Evolutionary conservation across 2,888 invertebrate species (phyloP), one percentile per base, ranked within the genome.

Genomic region (Euzophera pinguis): DNA sequence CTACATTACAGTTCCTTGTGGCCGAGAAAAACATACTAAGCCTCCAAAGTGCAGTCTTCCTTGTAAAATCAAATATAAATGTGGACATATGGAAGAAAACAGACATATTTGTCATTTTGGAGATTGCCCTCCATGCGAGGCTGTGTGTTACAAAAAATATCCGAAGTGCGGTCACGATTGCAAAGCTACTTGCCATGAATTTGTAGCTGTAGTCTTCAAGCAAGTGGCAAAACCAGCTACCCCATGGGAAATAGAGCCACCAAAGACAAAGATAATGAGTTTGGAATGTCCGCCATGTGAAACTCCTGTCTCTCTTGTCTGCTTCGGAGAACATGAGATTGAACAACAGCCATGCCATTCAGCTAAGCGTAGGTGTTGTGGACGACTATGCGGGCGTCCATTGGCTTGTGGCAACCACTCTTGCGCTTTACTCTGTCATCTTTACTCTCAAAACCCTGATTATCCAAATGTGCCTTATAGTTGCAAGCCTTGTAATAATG

Each of bases 71-170:
- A 94, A 95, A 34, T 93, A 97, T 3, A 94, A 95, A 73, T 98
- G 98, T 81, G 96, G 97, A 64, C 98, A 98, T 76, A 73, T 89
- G 3, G 88, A 91, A 56, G 92, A 95, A 54, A 93, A 94, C 61
- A 91, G 91, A 12, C 97, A 97, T 77, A 90, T 87, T 47, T 98
- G 97, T 70, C 97, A 98, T 75, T 95, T 95, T 66, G 95, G 95
- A 0, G 92, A 93, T 32, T 98, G 97, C 73, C 95, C 97, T 0
- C 93, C 95, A 0, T 98, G 98, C 73, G 91, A 88, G 56, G 94
- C 96, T 66, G 85, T 92, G 37, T 98, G 98, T 76, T 90, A 90
- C 8, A 92, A 94, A 61, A 52, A 61, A 9, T 84, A 88, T 57
- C 58, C 85, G 27, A 82, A 78, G 42, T 96, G 96, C 75, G 81